Base-by-base conservation (phyloP, 2,113 vertebrate genomes). In the Rhabdornis inornatus region DNA sequence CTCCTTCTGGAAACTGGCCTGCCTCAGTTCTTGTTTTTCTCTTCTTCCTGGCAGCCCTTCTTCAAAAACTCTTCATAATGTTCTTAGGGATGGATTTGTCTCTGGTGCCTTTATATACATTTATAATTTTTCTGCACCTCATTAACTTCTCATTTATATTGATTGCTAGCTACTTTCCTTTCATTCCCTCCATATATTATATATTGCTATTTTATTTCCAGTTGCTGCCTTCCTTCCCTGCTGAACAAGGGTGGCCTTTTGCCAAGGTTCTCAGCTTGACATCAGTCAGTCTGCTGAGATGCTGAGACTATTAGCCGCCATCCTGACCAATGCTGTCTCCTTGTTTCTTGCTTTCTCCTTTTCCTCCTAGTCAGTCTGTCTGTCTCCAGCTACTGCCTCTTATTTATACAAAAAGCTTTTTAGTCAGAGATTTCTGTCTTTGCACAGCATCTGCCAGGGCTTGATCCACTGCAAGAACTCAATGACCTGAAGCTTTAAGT, bases 81-180 rank as follows among this genome's bases (percentile, higher is more conserved):
- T 85, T 90, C 61, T 74, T 55, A 64, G 25, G 63, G 63, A 83
- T 83, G 35, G 23, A 49, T 93, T 92, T 83, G 89, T 68, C 40
- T 92, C 90, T 87, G 19, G 60, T 92, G 90, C 50, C 53, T 93
- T 78, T 68, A 64, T 75, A 71, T 42, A 61, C 16, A 82, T 92
- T 87, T 80, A 61, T 89, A 94, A 75, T 86, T 96, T 90, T 92
- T 93, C 93, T 92, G 79, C 75, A 94, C 64, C 72, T 90, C 90
- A 94, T 94, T 97, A 96, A 94, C 69, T 87, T 96, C 90, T 92
- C 80, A 92, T 96, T 96, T 92, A 81, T 94, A 97, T 96, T 92
- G 94, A 96, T 96, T 84, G 53, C 49, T 89, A 68, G 33, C 68
- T 96, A 80, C 88, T 95, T 94, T 90, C 44, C 25, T 60, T 90